Percentiles rank a stretch among this genome's conserved stretches.
Evolutionary conservation across 2,888 invertebrate genomes (phyloP).

Genomic region (Mythimna albipuncta): DNA sequence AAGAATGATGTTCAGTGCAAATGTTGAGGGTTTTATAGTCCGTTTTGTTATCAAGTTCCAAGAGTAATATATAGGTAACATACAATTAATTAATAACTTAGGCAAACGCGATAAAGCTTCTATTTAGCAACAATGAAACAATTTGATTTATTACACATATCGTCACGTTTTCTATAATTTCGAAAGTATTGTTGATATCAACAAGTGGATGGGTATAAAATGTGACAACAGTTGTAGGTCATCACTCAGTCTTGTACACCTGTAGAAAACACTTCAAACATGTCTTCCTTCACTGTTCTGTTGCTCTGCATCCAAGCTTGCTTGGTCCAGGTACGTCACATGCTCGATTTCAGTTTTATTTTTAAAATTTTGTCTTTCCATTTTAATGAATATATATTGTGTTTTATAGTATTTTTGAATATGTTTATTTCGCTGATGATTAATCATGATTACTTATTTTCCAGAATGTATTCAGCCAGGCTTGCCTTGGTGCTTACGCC

Average conservation of each 20-base stretch:
- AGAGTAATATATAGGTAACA: background rate
- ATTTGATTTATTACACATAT: background rate
- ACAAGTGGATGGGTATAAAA: conserved; percentile 7
- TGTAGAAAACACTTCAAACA: conserved; percentile 40
- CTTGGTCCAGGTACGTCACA: conserved; percentile 49
- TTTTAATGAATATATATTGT: background rate
- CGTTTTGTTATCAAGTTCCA: conserved; percentile 3
- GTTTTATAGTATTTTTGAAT: background rate
- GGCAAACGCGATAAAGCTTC: conserved; percentile 27
- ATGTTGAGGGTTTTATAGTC: conserved; percentile 17
- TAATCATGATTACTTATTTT: background rate
- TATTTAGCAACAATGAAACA: background rate
- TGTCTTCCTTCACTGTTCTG: conserved; percentile 47
- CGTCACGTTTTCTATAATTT: conserved; percentile 23
- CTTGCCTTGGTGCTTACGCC: conserved; percentile 10
- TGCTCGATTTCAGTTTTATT: background rate
- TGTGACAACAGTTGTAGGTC: background rate
- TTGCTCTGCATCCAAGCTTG: conserved; percentile 55
- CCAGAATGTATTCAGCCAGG: conserved; percentile 43
- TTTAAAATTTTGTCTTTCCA: too few species aligned
- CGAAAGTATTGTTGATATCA: background rate
- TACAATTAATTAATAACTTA: conserved; percentile 23
- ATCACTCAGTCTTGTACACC: conserved; percentile 35
- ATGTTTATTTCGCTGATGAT: background rate
- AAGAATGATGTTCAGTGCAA: background rate